Evolutionary conservation across 2,888 invertebrate genomes (phyloP), one percentile per base, ranked within the genome.

Genomic region (Poecilobothrus nobilitatus): DNA sequence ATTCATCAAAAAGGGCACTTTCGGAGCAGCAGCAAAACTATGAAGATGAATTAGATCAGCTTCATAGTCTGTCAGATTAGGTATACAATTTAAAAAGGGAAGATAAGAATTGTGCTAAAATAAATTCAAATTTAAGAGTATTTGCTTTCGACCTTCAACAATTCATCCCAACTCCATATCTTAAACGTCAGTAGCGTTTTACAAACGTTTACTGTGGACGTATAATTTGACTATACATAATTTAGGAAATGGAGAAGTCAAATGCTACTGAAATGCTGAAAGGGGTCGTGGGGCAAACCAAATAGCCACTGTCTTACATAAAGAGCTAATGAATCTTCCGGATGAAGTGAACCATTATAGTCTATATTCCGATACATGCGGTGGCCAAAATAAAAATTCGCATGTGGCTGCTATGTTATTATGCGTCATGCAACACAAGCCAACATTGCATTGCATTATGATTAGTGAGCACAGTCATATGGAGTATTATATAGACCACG

Each of bases 321-420:
- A 65, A 65, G 27, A 33, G 22, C 15, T 65, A 1, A 65, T 27
- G 18, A 27, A 22, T 37, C 18, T 65, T 34, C 34, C 20, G 20
- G 20, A 34, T 20, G 37, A 33, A 34, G 21, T 41, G 20, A 65
- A 65, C 20, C 65, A 65, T 41, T 18, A 41, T 18, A 41, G 37
- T 21, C 37, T 65, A 20, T 65, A 65, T 12, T 34, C 34, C 61
- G 61, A 61, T 61, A 61, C 18, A 18, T 61, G 61, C n/a, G 18
- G 18, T 2, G 61, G 61, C 18, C 65, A 65, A 34, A 65, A 65
- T 41, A 37, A 65, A 41, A 65, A 65, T 65, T 65, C 65, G 7
- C 20, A 21, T n/a, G 65, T 65, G n/a, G 10, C 15, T 37, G 33
- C 65, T 8, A 65, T 65, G 65, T 27, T 34, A n/a, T 27, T n/a